These are phyloP conservation scores for Recurvirostra avosetta DNA, from an alignment of 2,113 vertebrate species.

Conservation along the genomic window DNA sequence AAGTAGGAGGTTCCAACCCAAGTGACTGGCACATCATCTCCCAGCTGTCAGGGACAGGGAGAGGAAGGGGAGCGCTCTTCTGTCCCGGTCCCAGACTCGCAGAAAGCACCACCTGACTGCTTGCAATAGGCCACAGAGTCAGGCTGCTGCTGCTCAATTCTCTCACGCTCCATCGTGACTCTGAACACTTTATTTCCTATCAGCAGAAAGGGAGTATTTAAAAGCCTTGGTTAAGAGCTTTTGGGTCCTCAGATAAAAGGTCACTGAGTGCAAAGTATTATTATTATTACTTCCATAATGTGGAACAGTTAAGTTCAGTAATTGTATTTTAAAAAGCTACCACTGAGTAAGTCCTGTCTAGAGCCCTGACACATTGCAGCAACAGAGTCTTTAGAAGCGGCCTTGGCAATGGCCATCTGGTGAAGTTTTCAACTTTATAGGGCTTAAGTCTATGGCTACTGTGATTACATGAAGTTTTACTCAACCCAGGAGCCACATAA, in stretches of 20 bases:
- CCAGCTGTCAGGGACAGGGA: neutral
- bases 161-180: neutral
- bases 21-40: neutral
- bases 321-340: neutral
- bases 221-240: neutral
- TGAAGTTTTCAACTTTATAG: neutral
- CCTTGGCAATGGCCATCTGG: neutral
- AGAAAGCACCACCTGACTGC: neutral
- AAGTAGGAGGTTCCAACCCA: neutral
- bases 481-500: conserved; percentile 41
- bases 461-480: conserved; percentile 27
- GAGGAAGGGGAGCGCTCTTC: neutral
- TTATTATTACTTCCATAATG: neutral
- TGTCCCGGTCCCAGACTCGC: neutral
- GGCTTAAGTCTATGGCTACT: neutral
- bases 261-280: neutral
- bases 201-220: neutral
- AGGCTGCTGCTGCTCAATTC: neutral
- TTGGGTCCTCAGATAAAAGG: neutral
- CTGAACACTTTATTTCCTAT: neutral
- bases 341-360: neutral
- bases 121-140: fast-evolving
- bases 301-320: neutral
- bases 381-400: neutral
- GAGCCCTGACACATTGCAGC: neutral